Evolutionary conservation across 2,113 vertebrate species (phyloP), one percentile per base, ranked within the genome.

Genomic region (Carassius carassius): DNA sequence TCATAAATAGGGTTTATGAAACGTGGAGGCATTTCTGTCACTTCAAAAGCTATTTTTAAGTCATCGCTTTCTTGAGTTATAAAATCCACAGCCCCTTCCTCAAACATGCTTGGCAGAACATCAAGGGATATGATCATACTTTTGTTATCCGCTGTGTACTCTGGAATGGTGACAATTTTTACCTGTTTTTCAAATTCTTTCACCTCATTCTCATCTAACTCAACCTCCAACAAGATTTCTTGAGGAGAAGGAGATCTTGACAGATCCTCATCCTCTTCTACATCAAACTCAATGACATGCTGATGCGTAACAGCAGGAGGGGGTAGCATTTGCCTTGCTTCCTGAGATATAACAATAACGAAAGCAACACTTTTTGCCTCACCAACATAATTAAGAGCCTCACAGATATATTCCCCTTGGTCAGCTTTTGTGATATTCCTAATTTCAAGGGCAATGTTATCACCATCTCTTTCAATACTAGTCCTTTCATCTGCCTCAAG

Each of bases 141-240:
- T 90, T 98, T 99, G 89, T 97, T 97, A 88, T 99, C 97, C 0
- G 96, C 92, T 10, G 95, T 95, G 90, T 98, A 97, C 90, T 99
- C 96, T 1, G 98, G 98, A 76, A 96, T 96, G 8, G 98, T 98
- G 90, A 99, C 95, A 84, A 99, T 99, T 94, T 98, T 99, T n/a
- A 99, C 94, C 86, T 98, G 97, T 87, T 95, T 99, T 90, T 99
- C 98, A 96, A 99, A 99, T 87, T 99, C 98, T 84, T 95, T 96
- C 58, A 99, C 97, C 81, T 99, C 96, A 85, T 95, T 96, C 91
- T 99, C 98, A 95, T 98, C 97, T 85, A 99, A 81, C 86, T 99
- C 98, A 60, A 99, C 96, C 91, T 99, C 98, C 11, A 99, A 91
- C 51, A 99, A 93, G 87, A 99, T 99, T 94, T 99, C 98, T 87